Evolutionary conservation across 2,113 vertebrate genomes (phyloP).

Genomic region (Larimichthys crocea): DNA sequence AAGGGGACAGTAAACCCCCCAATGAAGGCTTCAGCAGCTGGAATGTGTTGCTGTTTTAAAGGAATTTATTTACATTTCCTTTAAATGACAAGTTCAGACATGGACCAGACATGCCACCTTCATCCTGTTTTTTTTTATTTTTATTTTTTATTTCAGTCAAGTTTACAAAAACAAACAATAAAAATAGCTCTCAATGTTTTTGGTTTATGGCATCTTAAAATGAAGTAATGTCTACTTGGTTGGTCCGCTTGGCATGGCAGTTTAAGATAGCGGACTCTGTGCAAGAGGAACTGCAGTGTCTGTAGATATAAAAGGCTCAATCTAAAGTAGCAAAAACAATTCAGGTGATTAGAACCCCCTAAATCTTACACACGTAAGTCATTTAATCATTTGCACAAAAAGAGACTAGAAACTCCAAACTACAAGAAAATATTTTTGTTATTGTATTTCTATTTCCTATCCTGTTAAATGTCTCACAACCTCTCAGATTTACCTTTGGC

Average conservation of each 20-base stretch:
- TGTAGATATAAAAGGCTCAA: too few species aligned
- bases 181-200: background rate
- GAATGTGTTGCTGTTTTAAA: background rate
- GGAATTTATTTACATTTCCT: background rate
- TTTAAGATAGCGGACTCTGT: too few species aligned
- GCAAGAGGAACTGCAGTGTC: too few species aligned
- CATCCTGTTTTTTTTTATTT: conserved; percentile 1
- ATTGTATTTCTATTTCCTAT: too few species aligned
- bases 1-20: background rate
- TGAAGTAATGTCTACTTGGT: background rate
- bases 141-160: conserved; percentile 12
- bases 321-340: too few species aligned
- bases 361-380: too few species aligned
- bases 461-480: background rate
- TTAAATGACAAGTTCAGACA: background rate
- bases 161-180: background rate
- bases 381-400: too few species aligned
- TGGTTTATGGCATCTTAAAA: background rate
- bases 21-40: background rate
- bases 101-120: background rate
- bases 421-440: too few species aligned
- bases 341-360: too few species aligned
- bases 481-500: background rate
- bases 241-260: too few species aligned
- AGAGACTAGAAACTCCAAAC: too few species aligned